These are phyloP conservation scores for Phalacrocorax aristotelis DNA, from an alignment of 2,113 vertebrate species.

Conservation along the genomic window DNA sequence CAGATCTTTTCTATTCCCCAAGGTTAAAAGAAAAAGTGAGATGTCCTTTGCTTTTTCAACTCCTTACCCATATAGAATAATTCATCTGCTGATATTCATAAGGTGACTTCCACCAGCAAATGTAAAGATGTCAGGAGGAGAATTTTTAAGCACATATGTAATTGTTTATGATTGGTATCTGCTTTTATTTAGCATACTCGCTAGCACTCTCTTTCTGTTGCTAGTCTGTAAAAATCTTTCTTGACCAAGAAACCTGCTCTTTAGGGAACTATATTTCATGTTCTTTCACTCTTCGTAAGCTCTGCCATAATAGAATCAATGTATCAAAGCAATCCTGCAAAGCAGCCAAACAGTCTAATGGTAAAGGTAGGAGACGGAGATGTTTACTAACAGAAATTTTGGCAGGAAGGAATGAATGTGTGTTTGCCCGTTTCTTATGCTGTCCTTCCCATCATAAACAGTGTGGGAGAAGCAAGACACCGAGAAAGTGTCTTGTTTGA, in stretches of 20 bases:
- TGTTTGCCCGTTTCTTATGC: neutral
- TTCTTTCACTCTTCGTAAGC: constrained; percentile 51
- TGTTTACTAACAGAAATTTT: constrained; percentile 22
- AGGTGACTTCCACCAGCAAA: constrained; percentile 71
- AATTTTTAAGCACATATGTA: constrained; percentile 66
- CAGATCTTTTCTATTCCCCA: constrained; percentile 71
- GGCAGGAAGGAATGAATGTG: constrained; percentile 29
- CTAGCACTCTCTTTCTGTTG: constrained; percentile 30
- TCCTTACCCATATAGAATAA: constrained; percentile 73
- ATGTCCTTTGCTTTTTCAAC: constrained; percentile 74
- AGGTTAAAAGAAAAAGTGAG: constrained; percentile 77
- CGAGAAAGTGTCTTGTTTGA: neutral
- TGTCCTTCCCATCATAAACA: neutral
- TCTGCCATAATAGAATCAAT: constrained; percentile 60
- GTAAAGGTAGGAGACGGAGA: neutral
- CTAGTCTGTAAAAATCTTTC: neutral
- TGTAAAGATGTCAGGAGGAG: constrained; percentile 62
- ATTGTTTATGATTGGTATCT: constrained; percentile 75
- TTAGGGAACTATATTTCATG: constrained; percentile 56
- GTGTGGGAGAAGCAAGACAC: neutral
- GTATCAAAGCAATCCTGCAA: constrained; percentile 55
- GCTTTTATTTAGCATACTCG: constrained; percentile 72
- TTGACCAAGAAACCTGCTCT: constrained; percentile 45
- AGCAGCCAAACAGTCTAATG: neutral
- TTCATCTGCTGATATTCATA: constrained; percentile 74